Conservation (phyloP, 2,113 vertebrate genomes). For the Oncorhynchus keta region DNA sequence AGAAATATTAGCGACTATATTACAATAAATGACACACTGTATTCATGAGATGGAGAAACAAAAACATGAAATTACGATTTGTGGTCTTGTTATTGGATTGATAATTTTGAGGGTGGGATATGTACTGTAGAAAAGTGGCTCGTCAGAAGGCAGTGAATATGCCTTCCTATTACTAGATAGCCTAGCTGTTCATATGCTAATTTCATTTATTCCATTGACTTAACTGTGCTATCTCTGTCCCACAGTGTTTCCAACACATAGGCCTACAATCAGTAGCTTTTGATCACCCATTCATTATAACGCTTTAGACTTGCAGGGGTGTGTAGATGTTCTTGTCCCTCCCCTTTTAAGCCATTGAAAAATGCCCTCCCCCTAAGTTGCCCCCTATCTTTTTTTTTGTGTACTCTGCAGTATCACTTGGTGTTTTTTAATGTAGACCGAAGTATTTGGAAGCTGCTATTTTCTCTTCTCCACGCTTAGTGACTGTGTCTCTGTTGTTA, state of each 20-base stretch:
- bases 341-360: background rate
- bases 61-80: no score
- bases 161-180: no score
- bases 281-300: background rate
- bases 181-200: background rate
- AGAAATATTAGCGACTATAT: no score
- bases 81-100: no score
- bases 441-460: slow-evolving; percentile 18
- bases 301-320: background rate
- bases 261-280: background rate
- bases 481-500: slow-evolving; percentile 75
- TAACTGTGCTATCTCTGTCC: background rate
- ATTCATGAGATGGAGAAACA: no score
- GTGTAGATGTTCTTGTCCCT: background rate
- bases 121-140: no score
- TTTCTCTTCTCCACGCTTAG: slow-evolving; percentile 41
- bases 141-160: no score
- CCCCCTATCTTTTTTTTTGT: background rate
- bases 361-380: background rate
- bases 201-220: background rate
- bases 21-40: no score
- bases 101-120: no score
- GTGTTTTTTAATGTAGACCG: slow-evolving; percentile 1
- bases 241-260: background rate
- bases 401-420: background rate